Evolutionary conservation across 2,113 vertebrate genomes (phyloP), one percentile per base, ranked within the genome.

Genomic region (Seriola dumerili): DNA sequence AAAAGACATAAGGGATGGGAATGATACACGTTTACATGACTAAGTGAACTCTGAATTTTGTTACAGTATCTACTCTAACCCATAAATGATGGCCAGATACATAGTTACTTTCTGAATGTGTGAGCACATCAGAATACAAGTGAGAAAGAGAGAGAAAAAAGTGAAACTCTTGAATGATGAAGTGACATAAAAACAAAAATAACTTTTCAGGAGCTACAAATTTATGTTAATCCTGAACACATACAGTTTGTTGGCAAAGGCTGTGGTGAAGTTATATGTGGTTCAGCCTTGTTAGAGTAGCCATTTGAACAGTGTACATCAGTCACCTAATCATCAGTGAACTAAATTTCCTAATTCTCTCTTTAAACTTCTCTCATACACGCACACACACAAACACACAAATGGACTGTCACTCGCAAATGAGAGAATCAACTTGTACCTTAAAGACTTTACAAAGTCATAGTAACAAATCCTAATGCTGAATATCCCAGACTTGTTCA

Each of bases 401-500:
- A 8, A 21, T 0, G 2, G 50, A 88, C 19, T 72, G 48, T 77
- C 36, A 17, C 62, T 66, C 38, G 21, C 14, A 42, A 73, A 23
- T 9, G 59, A 84, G 67, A 76, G 69, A 75, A 69, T 78, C 38
- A 44, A 61, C 32, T 40, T 80, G 77, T 83, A 86, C 50, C 66
- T 79, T 80, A 66, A 55, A 54, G 48, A 77, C 79, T 83, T 59
- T 63, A 66, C 74, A 76, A 81, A 87, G 76, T 87, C 73, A 78
- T 71, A 82, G 69, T 66, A 88, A 82, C 66, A 87, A 88, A 93
- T 93, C 90, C 77, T 83, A 66, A 92, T 91, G 83, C 89, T 93
- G 93, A 92, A 90, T 87, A 85, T 86, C 72, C 59, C 62, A 73
- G 72, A 80, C 54, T 72, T 73, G 62, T 77, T 91, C 70, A 88